phyloP scores from a whole-genome alignment of 2,113 vertebrate species.

The Microcebus tavaratra region DNA sequence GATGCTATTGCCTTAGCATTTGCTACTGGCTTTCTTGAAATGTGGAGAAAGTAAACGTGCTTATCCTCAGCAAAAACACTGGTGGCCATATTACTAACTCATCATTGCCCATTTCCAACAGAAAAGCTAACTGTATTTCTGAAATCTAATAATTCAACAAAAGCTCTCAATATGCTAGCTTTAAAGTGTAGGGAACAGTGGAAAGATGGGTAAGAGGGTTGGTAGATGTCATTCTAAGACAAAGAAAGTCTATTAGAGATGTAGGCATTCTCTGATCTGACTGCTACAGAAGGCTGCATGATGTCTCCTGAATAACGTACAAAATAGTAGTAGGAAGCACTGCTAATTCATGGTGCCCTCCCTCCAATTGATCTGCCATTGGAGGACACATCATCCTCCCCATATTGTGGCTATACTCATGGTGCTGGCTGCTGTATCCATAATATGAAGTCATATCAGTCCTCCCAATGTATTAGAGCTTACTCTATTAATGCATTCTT shows the following conservation, averaged over 20 bases:
- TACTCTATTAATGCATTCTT: background rate
- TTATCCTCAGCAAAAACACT: constrained; percentile 33
- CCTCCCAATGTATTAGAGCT: background rate
- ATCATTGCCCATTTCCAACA: background rate
- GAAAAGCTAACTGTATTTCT: background rate
- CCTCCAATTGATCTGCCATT: background rate
- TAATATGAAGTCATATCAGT: background rate
- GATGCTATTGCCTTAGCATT: constrained; percentile 51
- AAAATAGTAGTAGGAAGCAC: background rate
- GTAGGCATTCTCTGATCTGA: background rate
- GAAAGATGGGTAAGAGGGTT: background rate
- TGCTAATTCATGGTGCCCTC: background rate
- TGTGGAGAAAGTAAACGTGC: background rate
- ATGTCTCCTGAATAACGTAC: background rate
- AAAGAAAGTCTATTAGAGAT: background rate
- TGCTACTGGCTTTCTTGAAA: constrained; percentile 2
- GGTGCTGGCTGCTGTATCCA: background rate
- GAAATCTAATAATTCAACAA: background rate
- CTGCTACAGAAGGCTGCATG: background rate
- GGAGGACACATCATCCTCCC: background rate
- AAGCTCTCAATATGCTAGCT: constrained; percentile 15
- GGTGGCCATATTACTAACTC: background rate
- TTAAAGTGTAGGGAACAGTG: background rate
- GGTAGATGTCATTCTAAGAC: constrained; percentile 25
- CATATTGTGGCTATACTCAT: background rate